Evolutionary conservation across 2,113 vertebrate genomes (phyloP), one percentile per base, ranked within the genome.

Genomic region (Macroglossus sobrinus): DNA sequence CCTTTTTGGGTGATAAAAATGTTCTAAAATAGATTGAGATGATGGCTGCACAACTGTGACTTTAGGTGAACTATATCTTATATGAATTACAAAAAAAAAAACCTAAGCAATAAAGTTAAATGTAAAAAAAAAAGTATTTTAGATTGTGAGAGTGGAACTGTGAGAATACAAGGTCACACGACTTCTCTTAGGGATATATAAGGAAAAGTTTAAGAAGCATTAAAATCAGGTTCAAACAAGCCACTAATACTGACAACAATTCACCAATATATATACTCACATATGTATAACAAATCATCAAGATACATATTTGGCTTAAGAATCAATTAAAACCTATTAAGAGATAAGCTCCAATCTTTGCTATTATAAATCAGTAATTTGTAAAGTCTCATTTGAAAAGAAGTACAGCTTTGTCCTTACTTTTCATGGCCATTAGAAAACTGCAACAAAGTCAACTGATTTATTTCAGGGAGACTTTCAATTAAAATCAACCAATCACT

Each of bases 361-460:
- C 40, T 85, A 96, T 69, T 74, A n/a, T 43, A 96, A 69, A 95
- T 81, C 82, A 95, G 33, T 6, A 85, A 28, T 2, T 2, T 22
- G 74, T 79, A 33, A 24, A 86, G 45, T 78, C 89, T 61, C 19
- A 86, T 38, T 16, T 95, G 93, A 94, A 92, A 45, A 68, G n/a
- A 97, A 96, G 59, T 89, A 33, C 79, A 75, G 61, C 82, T 72
- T 66, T 92, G 18, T 53, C n/a, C n/a, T n/a, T n/a, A n/a, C n/a
- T n/a, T n/a, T n/a, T 93, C 86, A 61, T 74, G 84, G 21, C 86
- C 68, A 59, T 76, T 53, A 87, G 63, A 96, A 55, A 97, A 55
- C 18, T 66, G 45, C 38, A 63, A 35, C 35, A 76, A 75, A 84
- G 79, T 76, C 40, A 94, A 47, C 10, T 63, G 24, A 80, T 14